Base-by-base conservation (phyloP, 2,113 vertebrate species). In the Macrotus californicus region DNA sequence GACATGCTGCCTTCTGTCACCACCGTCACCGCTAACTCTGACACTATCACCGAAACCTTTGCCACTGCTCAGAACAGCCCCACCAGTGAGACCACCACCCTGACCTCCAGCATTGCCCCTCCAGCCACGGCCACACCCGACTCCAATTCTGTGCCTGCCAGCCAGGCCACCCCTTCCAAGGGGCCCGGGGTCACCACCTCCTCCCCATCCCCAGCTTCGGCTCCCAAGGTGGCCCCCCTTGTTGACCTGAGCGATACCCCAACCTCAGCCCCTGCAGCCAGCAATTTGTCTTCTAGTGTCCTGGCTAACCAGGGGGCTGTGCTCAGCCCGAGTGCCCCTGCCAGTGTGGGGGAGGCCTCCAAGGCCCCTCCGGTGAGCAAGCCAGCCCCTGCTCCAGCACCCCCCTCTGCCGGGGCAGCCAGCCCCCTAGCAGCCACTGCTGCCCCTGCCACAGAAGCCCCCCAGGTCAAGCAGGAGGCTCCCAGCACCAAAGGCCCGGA, bases 41-140 rank as follows among this genome's bases (percentile, higher is more conserved):
- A 99, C 98, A 99, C 99, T 96, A 98, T 99, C 98, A 99, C 99
- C 94, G 99, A 99, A 97, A 99, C 99, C 93, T 99, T 99, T 99
- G 99, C 99, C 98, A 99, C 99, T 61, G 99, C 99, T 98, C 99
- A 99, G 98, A 99, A 99, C 98, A 99, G 99, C 97, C 99, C 99
- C 98, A 99, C 99, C 98, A 99, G 99, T 87, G 99, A 99, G 98
- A 99, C 98, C 98, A 99, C 99, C 84, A 99, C 99, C 66, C 99
- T 99, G 97, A 99, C 99, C 83, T 99, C 99, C 98, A 99, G 99
- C 97, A 98, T 98, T 97, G 99, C 99, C 50, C 99, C 98, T 39
- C 99, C 98, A 5, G 98, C 99, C 97, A 82, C 94, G 0, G 96
- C 98, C 97, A 36, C 70, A 19, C 98, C 99, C 16, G 99, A 99